Base-by-base conservation (phyloP, 2,797 vertebrate species). In the Danio albolineatus region DNA sequence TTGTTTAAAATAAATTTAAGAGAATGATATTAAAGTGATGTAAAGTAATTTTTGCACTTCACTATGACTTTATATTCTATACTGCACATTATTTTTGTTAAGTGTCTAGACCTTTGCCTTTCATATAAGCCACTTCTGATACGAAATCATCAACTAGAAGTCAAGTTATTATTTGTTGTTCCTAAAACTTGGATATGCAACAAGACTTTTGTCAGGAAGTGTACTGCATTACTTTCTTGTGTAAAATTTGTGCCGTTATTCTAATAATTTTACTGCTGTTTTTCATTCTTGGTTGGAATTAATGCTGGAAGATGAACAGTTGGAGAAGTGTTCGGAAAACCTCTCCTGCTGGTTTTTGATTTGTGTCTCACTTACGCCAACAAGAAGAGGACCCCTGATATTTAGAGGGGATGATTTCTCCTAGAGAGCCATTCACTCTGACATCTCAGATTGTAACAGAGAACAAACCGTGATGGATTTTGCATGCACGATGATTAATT, bases 391-490 rank as follows among this genome's bases (percentile, higher is more conserved):
- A 70, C 36, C 59, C 59, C 71, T 39, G 70, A 74, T 60, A 78
- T 78, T 78, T 66, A 51, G 70, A 38, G 36, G 38, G 60, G 43
- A 61, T 51, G 43, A 66, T 80, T 66, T 76, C 71, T 61, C 64
- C 49, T 53, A 57, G 21, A 66, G 43, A 76, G 57, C 44, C 13
- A 21, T 59, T 82, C 57, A 39, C 43, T 49, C 73, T 21, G 43
- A 71, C 60, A 4, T 79, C 61, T 79, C 77, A 70, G 59, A 81
- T 74, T 48, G 76, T 61, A 79, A 82, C 74, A 13, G 73, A 17
- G 75, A 61, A 83, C 62, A 79, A 81, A 70, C 59, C 21, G 49
- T 78, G 65, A 66, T 49, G 76, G 86, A 82, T 85, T 86, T 83
- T 76, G 66, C 61, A 75, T 78, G 46, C 56, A 71, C 9, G 4